Percentiles rank a stretch among this genome's conserved stretches.
Evolutionary conservation across 2,888 invertebrate genomes (phyloP).

Genomic region (Podabrus alpinus): DNA sequence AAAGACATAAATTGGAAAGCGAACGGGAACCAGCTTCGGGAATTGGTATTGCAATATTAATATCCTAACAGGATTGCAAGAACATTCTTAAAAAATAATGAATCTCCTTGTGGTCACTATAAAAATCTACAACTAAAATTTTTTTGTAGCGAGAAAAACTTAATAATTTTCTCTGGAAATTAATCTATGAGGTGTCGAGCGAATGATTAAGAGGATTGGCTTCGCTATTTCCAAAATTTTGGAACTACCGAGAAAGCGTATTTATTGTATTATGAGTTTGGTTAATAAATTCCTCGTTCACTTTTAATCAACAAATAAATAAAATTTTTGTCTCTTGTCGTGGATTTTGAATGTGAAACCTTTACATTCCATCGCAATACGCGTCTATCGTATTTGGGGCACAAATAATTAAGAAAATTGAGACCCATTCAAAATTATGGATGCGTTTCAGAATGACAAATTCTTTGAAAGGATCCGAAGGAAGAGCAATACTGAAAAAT

Average conservation of each 20-base stretch:
- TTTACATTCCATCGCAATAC: not conserved
- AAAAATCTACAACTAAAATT: not conserved
- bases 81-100: not conserved
- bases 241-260: not conserved
- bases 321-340: not conserved
- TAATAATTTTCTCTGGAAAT: too few species aligned
- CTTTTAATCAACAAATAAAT: not conserved
- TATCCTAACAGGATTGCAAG: not conserved
- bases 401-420: not conserved
- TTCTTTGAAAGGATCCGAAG: too few species aligned
- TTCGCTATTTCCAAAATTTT: not conserved
- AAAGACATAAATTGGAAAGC: not conserved
- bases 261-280: not conserved
- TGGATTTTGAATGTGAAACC: not conserved
- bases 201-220: not conserved
- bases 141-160: too few species aligned
- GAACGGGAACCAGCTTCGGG: not conserved
- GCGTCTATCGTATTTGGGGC: not conserved
- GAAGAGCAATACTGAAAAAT: not conserved
- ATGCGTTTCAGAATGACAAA: not conserved
- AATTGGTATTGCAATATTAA: not conserved
- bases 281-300: not conserved
- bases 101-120: too few species aligned
- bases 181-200: not conserved
- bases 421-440: not conserved